Conservation (phyloP, 2,797 vertebrate species). For the Pyrocephalus nanus region DNA sequence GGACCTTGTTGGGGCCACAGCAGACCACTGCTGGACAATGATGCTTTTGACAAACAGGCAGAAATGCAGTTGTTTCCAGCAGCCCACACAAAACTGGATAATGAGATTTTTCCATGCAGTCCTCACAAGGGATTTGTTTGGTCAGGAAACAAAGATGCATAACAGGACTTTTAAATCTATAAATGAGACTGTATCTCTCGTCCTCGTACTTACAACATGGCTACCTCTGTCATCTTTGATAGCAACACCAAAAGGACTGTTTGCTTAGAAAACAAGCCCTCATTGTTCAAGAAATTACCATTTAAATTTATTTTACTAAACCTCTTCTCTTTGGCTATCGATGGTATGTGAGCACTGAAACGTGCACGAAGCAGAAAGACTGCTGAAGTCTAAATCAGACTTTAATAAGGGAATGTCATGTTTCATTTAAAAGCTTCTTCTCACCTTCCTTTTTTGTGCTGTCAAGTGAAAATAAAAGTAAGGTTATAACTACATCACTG, state of each 20-base stretch:
- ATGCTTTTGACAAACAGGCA: not conserved
- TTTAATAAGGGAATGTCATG: slow-evolving; percentile 74
- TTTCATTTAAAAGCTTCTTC: slow-evolving; percentile 72
- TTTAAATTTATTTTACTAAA: slow-evolving; percentile 56
- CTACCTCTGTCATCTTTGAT: slow-evolving; percentile 19
- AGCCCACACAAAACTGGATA: slow-evolving; percentile 6
- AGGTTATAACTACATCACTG: slow-evolving; percentile 67
- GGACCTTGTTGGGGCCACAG: not conserved
- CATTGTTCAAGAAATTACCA: slow-evolving; percentile 25
- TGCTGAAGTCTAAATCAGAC: slow-evolving; percentile 66
- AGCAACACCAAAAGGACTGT: slow-evolving; percentile 20
- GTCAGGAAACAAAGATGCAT: slow-evolving; percentile 47
- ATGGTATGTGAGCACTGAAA: slow-evolving; percentile 5
- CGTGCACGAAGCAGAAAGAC: not conserved
- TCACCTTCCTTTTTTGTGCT: slow-evolving; percentile 63
- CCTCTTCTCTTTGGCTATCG: slow-evolving; percentile 31
- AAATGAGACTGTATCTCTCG: not conserved
- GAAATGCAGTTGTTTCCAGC: not conserved
- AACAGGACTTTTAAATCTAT: slow-evolving; percentile 6
- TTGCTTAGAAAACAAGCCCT: slow-evolving; percentile 49
- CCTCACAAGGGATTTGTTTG: slow-evolving; percentile 23
- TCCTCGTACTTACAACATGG: slow-evolving; percentile 23
- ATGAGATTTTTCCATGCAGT: slow-evolving; percentile 44
- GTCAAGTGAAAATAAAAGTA: slow-evolving; percentile 70
- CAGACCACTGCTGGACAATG: not conserved